Base-by-base conservation (phyloP, 1,140 invertebrate species). In the Andricus grossulariae region DNA sequence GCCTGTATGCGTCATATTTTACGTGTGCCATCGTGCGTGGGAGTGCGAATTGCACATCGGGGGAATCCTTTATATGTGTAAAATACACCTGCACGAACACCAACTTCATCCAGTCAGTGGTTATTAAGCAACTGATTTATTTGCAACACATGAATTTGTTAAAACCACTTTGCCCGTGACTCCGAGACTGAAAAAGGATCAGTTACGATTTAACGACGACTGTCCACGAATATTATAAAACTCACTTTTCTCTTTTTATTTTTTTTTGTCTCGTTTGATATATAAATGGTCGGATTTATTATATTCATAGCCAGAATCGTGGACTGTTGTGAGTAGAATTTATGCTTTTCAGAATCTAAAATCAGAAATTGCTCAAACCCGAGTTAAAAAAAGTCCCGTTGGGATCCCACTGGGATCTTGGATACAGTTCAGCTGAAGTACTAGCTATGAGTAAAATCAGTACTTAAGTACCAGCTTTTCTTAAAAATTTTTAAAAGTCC, bases 91-190 rank as follows among this genome's bases (percentile, higher is more conserved):
- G 19, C 11, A 50, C 50, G 21, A 25, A 8, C 49, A 32, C 25
- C 50, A 52, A 50, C 21, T 52, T 52, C 19, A 72, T 21, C 25
- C 50, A 50, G 50, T 32, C 50, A 49, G 71, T 72, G 50, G 45
- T 72, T 50, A 72, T 72, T 51, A 72, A 72, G 21, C 50, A 52
- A 16, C 51, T 72, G 71, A 72, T 72, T 72, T 72, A 72, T 72
- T 52, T 32, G 50, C 71, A n/a, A 11, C 50, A n/a, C 71, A 52
- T 32, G 50, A 72, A 72, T 72, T 50, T 18, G 15, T 50, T 50
- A 21, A 52, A 32, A 7, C 50, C 71, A 72, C 49, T 72, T 72
- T 72, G 13, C 10, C 71, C 32, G 15, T 49, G 3, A 32, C 71
- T 50, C 19, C 2, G 3, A 39, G 19, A 16, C 18, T 0, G 52